These are phyloP conservation scores for Anarrhichthys ocellatus DNA, from an alignment of 2,113 vertebrate genomes.

Conservation along the genomic window DNA sequence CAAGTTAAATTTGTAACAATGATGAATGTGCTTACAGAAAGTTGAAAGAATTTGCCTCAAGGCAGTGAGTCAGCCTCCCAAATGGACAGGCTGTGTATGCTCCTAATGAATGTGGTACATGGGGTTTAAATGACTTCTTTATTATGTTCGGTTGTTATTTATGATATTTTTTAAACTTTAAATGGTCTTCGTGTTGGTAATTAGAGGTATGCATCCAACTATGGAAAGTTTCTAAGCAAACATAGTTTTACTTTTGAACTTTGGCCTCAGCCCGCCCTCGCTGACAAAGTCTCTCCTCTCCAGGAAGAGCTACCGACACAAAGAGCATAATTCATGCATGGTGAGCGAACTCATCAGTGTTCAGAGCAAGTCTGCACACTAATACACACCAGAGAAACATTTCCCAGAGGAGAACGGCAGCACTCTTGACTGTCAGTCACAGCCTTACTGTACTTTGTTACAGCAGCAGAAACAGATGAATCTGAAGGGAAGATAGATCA, in stretches of 20 bases:
- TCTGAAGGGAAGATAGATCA: slow-evolving; percentile 34
- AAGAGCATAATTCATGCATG: slow-evolving; percentile 79
- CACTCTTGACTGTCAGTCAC: slow-evolving; percentile 63
- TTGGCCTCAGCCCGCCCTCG: slow-evolving; percentile 23
- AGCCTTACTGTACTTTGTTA: slow-evolving; percentile 31
- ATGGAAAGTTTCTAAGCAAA: slow-evolving; percentile 8
- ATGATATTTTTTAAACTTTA: not conserved
- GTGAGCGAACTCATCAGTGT: slow-evolving; percentile 72
- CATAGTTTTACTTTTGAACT: slow-evolving; percentile 62
- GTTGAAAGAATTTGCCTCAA: slow-evolving; percentile 8
- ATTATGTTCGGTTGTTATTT: not conserved
- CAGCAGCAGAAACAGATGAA: slow-evolving; percentile 19
- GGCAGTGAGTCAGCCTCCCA: slow-evolving; percentile 25
- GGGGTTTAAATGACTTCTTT: not conserved
- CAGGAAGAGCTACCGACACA: slow-evolving; percentile 62
- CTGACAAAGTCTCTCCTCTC: slow-evolving; percentile 45
- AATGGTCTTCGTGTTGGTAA: not conserved
- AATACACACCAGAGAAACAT: slow-evolving; percentile 59
- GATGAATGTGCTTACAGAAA: slow-evolving; percentile 36
- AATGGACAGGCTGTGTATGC: slow-evolving; percentile 14
- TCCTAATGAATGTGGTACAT: slow-evolving; percentile 1
- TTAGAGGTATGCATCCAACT: not conserved
- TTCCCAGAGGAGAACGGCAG: slow-evolving; percentile 60
- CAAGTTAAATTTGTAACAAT: slow-evolving; percentile 51
- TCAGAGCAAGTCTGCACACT: slow-evolving; percentile 67